Evolutionary conservation across 2,888 invertebrate species (phyloP).

Genomic region (Serrognathus titanus): DNA sequence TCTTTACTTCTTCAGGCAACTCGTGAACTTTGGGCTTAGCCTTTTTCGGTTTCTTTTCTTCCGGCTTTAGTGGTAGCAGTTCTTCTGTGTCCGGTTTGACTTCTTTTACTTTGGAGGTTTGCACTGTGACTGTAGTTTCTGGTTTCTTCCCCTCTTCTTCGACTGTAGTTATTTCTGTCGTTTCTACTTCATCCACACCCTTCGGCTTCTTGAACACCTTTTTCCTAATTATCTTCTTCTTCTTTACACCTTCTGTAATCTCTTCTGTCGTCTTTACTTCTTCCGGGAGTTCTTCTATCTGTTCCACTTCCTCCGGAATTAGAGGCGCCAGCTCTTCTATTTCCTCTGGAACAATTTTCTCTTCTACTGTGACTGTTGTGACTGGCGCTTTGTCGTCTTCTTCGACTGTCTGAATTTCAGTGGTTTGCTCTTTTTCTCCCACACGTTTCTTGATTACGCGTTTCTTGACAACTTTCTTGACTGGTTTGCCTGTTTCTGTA

Average conservation of each 20-base stretch:
- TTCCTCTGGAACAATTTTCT: slow-evolving; percentile 27
- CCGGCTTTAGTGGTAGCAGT: slow-evolving; percentile 17
- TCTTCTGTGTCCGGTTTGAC: slow-evolving; percentile 30
- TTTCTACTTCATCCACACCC: slow-evolving; percentile 40
- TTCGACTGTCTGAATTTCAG: slow-evolving; percentile 40
- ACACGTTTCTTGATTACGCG: slow-evolving; percentile 35
- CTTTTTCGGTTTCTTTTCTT: slow-evolving; percentile 24
- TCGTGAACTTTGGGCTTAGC: slow-evolving; percentile 28
- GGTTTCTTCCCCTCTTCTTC: slow-evolving; percentile 46
- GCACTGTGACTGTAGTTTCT: slow-evolving; percentile 19
- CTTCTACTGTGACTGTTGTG: slow-evolving; percentile 32
- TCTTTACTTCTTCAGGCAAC: slow-evolving; percentile 40
- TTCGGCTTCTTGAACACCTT: slow-evolving; percentile 27
- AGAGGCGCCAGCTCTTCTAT: slow-evolving; percentile 2
- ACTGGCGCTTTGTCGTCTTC: slow-evolving; percentile 30
- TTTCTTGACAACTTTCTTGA: slow-evolving; percentile 34
- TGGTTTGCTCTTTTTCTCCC: slow-evolving; percentile 38
- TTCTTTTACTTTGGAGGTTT: slow-evolving; percentile 34
- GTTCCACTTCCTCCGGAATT: background rate
- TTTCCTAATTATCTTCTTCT: slow-evolving; percentile 10
- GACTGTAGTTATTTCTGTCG: slow-evolving; percentile 36
- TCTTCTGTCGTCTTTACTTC: slow-evolving; percentile 14
- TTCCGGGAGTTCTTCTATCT: slow-evolving; percentile 20
- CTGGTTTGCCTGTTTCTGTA: slow-evolving; percentile 25
- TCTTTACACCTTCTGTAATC: slow-evolving; percentile 12